These are phyloP conservation scores for Heliothis virescens DNA, from an alignment of 1,140 invertebrate species.

Conservation along the genomic window DNA sequence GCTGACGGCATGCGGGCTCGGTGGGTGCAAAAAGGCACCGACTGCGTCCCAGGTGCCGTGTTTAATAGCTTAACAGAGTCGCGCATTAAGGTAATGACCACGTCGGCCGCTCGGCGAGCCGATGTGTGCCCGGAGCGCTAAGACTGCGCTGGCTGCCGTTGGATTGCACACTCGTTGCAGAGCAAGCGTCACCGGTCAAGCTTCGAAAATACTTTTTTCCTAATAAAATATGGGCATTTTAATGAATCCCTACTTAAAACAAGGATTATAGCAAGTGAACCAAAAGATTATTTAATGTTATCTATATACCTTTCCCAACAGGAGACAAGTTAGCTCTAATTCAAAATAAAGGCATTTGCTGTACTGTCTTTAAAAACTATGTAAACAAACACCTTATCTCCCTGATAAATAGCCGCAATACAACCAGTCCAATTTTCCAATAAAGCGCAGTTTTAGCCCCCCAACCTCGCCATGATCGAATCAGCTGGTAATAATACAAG, in stretches of 20 bases:
- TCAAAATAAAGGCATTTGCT: not conserved
- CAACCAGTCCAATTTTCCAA: not conserved
- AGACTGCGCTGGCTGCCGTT: slow-evolving; percentile 50
- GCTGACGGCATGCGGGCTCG: slow-evolving; percentile 63
- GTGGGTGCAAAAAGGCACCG: slow-evolving; percentile 61
- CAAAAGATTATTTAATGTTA: not conserved
- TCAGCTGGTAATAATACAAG: slow-evolving; percentile 58
- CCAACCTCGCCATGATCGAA: slow-evolving; percentile 46
- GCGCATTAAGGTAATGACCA: slow-evolving; percentile 67
- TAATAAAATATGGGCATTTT: too few species aligned
- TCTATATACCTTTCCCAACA: not conserved
- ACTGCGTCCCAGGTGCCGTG: slow-evolving; percentile 61
- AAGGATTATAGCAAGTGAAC: too few species aligned
- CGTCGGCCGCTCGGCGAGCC: slow-evolving; percentile 37
- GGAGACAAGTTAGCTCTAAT: too few species aligned
- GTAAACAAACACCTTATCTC: too few species aligned
- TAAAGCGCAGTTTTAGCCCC: slow-evolving; percentile 53
- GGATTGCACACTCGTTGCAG: not conserved
- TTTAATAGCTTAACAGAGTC: slow-evolving; percentile 70
- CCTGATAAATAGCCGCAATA: too few species aligned
- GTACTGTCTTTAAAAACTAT: too few species aligned
- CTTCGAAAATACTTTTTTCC: not conserved
- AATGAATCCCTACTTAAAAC: too few species aligned
- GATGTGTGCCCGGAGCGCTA: slow-evolving; percentile 46
- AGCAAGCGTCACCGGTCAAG: not conserved